Base-by-base conservation (phyloP, 2,113 vertebrate species). In the Rostratula benghalensis region DNA sequence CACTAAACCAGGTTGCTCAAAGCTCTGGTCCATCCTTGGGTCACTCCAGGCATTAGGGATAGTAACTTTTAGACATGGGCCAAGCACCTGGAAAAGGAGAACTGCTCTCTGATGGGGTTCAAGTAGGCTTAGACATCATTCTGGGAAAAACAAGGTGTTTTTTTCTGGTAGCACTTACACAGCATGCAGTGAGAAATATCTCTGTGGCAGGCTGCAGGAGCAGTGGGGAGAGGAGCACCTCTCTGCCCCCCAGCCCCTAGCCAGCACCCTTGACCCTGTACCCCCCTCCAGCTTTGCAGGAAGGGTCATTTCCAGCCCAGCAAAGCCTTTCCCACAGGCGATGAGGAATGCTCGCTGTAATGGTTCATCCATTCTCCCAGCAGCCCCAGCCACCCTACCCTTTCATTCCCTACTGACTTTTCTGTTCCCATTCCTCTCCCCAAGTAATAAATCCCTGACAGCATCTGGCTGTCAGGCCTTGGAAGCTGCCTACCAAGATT, bases 401-500 rank as follows among this genome's bases (percentile, higher is more conserved):
- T 65, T 61, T 71, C 54, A 37, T 48, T 48, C 20, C 68, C 39
- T 28, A 7, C 64, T 27, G 18, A 3, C 1, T 46, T 77, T 65
- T 37, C 54, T 48, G 31, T 54, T 68, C 46, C 45, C 9, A 16
- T 54, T 83, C 69, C 80, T 69, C 57, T 57, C 48, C 50, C 13
- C 64, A 83, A 5, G 43, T 23, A 56, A 63, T 15, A 61, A 84
- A 83, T 31, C n/a, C 19, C 35, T 59, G 56, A 16, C 0, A 7
- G 60, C 64, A 83, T 64, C 51, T 45, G 53, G 46, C 45, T 88
- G 27, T 33, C 50, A 61, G 51, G 76, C 68, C 63, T 77, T 30
- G 43, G 68, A 91, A 92, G 80, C 28, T 90, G 45, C 65, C 90
- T 85, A 89, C 81, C 41, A 87, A 70, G 51, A 68, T 80, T 86